Percentiles rank a stretch among this genome's conserved stretches.
Conservation (phyloP, 2,113 vertebrate species). For the Calonectris borealis region DNA sequence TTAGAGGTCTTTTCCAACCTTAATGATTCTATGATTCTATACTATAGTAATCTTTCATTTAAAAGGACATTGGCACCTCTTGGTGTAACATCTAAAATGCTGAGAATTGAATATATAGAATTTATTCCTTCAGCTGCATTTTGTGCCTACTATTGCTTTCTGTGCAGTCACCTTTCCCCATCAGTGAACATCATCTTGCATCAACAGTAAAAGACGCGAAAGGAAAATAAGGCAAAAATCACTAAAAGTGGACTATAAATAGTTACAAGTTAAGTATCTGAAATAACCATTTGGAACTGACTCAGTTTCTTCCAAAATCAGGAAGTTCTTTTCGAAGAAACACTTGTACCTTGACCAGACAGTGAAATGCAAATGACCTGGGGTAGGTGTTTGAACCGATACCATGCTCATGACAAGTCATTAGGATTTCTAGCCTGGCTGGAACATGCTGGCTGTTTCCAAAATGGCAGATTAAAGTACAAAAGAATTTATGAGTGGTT, state of each 20-base stretch:
- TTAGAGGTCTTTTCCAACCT: too few species aligned
- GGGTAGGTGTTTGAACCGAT: neutral
- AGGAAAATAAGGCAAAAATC: neutral
- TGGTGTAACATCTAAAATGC: neutral
- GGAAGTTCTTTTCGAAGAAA: neutral
- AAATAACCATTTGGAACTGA: neutral
- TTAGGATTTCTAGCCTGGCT: neutral
- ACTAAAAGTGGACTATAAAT: neutral
- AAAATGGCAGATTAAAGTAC: neutral
- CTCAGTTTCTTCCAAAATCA: neutral
- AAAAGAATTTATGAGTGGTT: neutral
- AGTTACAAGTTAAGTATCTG: neutral
- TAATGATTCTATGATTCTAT: too few species aligned
- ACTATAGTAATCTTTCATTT: neutral
- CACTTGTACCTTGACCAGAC: neutral
- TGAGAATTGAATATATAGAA: neutral
- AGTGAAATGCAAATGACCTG: neutral
- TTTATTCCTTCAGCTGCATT: neutral
- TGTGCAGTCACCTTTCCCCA: neutral
- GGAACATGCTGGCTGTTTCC: neutral
- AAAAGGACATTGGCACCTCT: neutral
- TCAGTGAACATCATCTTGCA: neutral
- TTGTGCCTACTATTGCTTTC: rapidly evolving
- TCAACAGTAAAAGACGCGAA: neutral
- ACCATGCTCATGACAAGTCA: neutral